Conservation (phyloP, 2,113 vertebrate species). For the Sylvietta virens region DNA sequence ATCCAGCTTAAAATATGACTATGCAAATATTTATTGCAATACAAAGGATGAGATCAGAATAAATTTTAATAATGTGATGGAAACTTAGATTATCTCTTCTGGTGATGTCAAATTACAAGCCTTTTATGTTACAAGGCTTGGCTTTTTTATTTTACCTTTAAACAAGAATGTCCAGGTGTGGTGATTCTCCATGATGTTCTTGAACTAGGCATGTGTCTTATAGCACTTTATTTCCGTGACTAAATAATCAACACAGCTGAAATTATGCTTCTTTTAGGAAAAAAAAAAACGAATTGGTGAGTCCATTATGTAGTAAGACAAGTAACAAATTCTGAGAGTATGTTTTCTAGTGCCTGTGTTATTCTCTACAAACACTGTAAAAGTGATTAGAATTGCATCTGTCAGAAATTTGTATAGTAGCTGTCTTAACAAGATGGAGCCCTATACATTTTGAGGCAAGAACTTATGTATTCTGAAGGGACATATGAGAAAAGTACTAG, state of each 20-base stretch:
- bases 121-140: background rate
- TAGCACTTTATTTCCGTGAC: background rate
- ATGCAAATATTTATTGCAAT: background rate
- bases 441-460: background rate
- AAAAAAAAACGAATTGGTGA: background rate
- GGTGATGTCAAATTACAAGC: background rate
- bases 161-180: background rate
- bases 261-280: background rate
- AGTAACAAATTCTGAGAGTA: background rate
- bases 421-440: background rate
- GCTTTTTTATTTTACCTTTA: background rate
- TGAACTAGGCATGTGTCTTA: background rate
- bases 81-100: background rate
- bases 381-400: background rate
- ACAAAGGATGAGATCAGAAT: background rate
- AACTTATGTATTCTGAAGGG: background rate
- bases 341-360: background rate
- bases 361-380: background rate
- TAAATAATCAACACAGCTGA: background rate
- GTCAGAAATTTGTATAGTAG: background rate
- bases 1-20: background rate
- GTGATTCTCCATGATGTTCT: background rate
- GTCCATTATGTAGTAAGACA: background rate
- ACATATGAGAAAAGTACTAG: background rate
- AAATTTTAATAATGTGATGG: background rate